Evolutionary conservation across 2,888 invertebrate species (phyloP).

Genomic region (Thymelicus acteon): DNA sequence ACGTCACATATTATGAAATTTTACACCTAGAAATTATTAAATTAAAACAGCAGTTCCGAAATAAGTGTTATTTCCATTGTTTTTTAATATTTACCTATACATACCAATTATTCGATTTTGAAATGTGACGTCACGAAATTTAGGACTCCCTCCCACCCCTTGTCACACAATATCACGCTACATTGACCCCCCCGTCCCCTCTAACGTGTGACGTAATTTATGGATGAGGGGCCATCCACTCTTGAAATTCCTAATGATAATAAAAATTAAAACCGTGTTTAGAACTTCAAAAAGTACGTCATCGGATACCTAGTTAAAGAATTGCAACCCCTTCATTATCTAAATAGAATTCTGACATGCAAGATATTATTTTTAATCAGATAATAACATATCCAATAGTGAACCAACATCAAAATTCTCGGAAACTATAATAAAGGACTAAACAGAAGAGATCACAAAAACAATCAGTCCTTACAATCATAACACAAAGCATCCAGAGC

Average conservation of each 20-base stretch:
- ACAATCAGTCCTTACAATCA: slow-evolving; percentile 38
- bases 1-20: no score
- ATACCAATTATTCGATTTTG: no score
- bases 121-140: no score
- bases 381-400: slow-evolving; percentile 15
- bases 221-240: no score
- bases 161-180: no score
- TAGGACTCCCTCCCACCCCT: no score
- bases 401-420: slow-evolving; percentile 24
- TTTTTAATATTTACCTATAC: no score
- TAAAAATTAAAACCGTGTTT: not conserved
- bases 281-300: not conserved
- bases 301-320: not conserved
- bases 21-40: no score
- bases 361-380: slow-evolving; percentile 1
- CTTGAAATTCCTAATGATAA: not conserved
- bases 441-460: slow-evolving; percentile 36
- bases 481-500: slow-evolving; percentile 40
- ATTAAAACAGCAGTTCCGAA: no score
- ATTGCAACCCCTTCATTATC: slow-evolving; percentile 7
- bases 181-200: no score
- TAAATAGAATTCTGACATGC: not conserved
- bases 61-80: no score
- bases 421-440: slow-evolving; percentile 28
- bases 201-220: no score